These are phyloP conservation scores for Lithodes maja DNA, from an alignment of 2,888 invertebrate species.

Conservation along the genomic window DNA sequence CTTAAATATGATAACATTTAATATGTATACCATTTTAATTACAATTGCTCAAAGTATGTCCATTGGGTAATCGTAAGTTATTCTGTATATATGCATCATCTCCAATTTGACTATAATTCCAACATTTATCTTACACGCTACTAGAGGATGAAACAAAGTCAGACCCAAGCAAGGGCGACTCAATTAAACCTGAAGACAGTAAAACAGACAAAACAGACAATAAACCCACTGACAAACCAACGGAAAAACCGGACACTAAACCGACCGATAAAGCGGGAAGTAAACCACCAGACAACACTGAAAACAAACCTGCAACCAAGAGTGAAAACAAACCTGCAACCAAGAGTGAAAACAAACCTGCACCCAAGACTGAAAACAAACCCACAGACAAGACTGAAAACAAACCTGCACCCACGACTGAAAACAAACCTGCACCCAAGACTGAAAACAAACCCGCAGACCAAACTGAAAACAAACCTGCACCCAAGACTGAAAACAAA, in stretches of 20 bases:
- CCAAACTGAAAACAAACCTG: neutral
- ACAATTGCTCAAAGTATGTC: no score
- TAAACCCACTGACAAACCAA: slow-evolving; percentile 1
- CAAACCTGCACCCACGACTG: neutral
- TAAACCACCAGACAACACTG: neutral
- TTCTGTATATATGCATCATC: neutral
- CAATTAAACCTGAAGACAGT: neutral
- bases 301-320: neutral
- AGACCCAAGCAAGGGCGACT: neutral
- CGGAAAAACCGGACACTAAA: neutral
- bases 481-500: neutral
- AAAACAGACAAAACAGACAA: neutral
- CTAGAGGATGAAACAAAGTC: slow-evolving; percentile 23
- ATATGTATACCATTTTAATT: no score
- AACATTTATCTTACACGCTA: slow-evolving; percentile 18
- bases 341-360: neutral
- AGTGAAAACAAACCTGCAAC: neutral
- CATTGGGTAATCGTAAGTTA: neutral
- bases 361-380: neutral
- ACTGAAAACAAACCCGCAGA: neutral
- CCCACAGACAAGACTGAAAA: slow-evolving; percentile 1
- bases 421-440: neutral
- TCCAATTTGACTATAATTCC: neutral
- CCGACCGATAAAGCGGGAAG: neutral
- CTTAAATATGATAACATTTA: no score